A percentile compares a stretch with the other conserved stretches of the same genome.
Conservation (phyloP, 2,888 invertebrate genomes). For the Frankliniella fusca region DNA sequence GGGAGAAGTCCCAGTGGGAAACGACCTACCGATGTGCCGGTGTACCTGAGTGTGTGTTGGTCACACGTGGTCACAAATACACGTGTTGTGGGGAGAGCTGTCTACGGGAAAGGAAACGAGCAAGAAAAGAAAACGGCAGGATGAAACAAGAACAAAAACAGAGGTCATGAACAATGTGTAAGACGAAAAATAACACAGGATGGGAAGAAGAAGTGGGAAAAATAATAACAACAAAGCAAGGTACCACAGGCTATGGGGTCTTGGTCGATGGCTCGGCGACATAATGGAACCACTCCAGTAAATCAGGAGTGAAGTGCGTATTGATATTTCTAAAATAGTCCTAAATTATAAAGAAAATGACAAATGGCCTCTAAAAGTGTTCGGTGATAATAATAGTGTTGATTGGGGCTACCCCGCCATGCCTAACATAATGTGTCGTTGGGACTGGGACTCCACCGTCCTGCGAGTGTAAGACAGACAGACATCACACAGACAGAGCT, state of each 20-base stretch:
- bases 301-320: no score
- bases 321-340: slow-evolving; percentile 5
- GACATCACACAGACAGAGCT: slow-evolving; percentile 19
- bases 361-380: not conserved
- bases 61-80: not conserved
- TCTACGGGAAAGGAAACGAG: not conserved
- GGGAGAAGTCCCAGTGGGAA: slow-evolving; percentile 1
- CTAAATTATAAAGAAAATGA: not conserved
- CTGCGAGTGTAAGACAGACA: slow-evolving; percentile 17
- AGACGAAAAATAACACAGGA: not conserved
- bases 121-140: not conserved
- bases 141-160: not conserved
- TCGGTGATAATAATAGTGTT: not conserved
- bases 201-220: not conserved
- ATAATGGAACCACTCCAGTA: no score
- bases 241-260: not conserved
- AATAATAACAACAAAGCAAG: not conserved
- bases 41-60: slow-evolving; percentile 17
- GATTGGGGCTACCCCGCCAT: not conserved
- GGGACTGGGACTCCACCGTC: slow-evolving; percentile 15
- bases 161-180: not conserved
- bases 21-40: slow-evolving; percentile 13
- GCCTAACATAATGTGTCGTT: not conserved
- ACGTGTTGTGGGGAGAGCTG: not conserved
- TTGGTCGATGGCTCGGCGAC: no score